A percentile compares a stretch with the other conserved stretches of the same genome.
phyloP scores from a whole-genome alignment of 2,113 vertebrate genomes.

The Oceanodroma tethys region DNA sequence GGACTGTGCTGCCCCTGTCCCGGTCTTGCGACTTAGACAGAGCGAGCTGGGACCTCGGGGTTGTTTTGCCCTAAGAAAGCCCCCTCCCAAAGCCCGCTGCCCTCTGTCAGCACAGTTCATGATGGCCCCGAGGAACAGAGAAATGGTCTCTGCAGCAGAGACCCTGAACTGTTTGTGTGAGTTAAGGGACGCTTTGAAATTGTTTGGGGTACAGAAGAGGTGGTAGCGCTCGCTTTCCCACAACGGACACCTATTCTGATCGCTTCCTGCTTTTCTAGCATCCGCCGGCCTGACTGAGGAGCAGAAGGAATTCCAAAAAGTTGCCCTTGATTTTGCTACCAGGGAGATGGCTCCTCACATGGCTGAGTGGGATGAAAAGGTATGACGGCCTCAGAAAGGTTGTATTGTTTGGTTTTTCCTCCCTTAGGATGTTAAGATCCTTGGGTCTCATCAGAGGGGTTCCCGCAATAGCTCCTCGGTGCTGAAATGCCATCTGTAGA shows the following conservation, averaged over 20 bases:
- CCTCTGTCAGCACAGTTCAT: not conserved
- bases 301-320: conserved; percentile 95
- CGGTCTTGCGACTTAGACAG: rapidly evolving
- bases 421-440: not conserved
- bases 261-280: conserved; percentile 67
- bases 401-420: not conserved
- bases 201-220: rapidly evolving
- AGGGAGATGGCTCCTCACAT: conserved; percentile 95
- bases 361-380: conserved; percentile 95
- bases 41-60: not conserved
- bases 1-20: not conserved
- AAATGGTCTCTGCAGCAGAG: not conserved
- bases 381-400: not conserved
- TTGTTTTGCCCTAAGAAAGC: not conserved
- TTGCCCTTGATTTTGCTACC: conserved; percentile 93
- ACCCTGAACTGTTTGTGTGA: not conserved
- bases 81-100: not conserved
- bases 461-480: not conserved
- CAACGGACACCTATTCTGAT: rapidly evolving
- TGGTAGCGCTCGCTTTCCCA: not conserved
- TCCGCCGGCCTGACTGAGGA: conserved; percentile 88
- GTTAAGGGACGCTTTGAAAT: not conserved
- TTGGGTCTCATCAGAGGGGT: not conserved
- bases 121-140: not conserved
- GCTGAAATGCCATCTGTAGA: not conserved